Conservation (phyloP, 1,140 invertebrate genomes). For the Nylanderia fulva region DNA sequence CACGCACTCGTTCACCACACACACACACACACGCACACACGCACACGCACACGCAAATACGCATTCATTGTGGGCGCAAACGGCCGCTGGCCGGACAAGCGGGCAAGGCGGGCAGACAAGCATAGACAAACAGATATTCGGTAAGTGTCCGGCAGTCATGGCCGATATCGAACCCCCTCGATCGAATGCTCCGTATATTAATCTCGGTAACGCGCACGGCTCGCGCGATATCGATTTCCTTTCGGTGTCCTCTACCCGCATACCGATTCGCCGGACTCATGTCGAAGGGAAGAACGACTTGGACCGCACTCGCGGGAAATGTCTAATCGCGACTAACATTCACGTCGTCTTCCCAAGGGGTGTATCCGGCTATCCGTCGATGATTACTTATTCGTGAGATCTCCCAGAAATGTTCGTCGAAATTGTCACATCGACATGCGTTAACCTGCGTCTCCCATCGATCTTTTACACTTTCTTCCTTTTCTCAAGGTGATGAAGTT, state of each 20-base stretch:
- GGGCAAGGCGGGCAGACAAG: conserved; percentile 72
- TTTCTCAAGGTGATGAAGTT: not conserved
- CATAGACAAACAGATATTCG: conserved; percentile 72
- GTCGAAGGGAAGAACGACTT: conserved; percentile 14
- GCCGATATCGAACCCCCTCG: conserved; percentile 59
- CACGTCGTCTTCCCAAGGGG: not conserved
- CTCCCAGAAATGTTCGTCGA: not conserved
- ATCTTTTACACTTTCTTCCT: not conserved
- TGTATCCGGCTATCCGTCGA: conserved; percentile 22
- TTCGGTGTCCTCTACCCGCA: not conserved
- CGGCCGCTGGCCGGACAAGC: conserved; percentile 63
- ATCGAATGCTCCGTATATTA: conserved; percentile 68
- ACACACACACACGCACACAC: no score
- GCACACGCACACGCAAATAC: no score
- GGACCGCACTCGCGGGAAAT: conserved; percentile 38
- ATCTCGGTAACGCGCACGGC: conserved; percentile 63
- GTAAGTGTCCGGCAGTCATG: conserved; percentile 61
- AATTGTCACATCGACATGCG: conserved; percentile 14
- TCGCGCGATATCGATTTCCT: conserved; percentile 40
- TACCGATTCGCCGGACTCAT: not conserved
- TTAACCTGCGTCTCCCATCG: not conserved
- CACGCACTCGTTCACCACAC: conserved; percentile 29
- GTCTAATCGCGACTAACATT: conserved; percentile 44
- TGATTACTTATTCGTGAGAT: conserved; percentile 13
- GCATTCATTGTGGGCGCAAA: conserved; percentile 41